Conservation (phyloP, 2,888 invertebrate species). For the Nephrotoma flavescens region DNA sequence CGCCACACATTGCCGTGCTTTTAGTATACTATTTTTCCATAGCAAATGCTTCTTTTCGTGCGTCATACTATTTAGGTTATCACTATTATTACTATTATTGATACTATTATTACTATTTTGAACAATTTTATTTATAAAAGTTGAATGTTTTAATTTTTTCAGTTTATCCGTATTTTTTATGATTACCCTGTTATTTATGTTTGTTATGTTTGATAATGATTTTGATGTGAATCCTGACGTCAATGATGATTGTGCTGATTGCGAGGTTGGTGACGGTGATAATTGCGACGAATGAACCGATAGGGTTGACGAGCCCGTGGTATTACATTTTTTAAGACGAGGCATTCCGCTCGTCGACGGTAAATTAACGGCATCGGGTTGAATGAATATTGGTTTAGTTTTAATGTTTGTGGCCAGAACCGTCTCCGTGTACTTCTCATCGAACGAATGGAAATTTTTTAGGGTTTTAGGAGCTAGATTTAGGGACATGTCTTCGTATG, state of each 20-base stretch:
- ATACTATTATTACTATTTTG: background rate
- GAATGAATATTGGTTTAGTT: background rate
- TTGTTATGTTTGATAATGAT: background rate
- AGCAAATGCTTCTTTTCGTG: background rate
- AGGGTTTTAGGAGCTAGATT: conserved; percentile 22
- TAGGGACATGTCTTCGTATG: conserved; percentile 32
- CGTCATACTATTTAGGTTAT: background rate
- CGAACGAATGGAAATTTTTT: conserved; percentile 29
- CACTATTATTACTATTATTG: background rate
- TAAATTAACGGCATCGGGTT: background rate
- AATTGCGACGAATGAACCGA: background rate
- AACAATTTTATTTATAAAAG: background rate
- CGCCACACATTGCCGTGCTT: background rate
- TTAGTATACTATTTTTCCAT: conserved; percentile 5
- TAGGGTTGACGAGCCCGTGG: background rate
- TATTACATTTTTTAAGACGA: background rate
- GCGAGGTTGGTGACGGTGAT: background rate
- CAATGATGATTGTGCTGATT: background rate
- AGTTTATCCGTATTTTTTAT: conserved; percentile 13
- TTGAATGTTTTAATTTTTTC: background rate
- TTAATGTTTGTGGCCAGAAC: background rate
- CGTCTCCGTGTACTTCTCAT: conserved; percentile 24
- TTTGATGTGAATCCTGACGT: background rate
- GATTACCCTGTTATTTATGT: conserved; percentile 19
- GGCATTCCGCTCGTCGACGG: background rate